Evolutionary conservation across 2,113 vertebrate species (phyloP).

Genomic region (Sylvia atricapilla): DNA sequence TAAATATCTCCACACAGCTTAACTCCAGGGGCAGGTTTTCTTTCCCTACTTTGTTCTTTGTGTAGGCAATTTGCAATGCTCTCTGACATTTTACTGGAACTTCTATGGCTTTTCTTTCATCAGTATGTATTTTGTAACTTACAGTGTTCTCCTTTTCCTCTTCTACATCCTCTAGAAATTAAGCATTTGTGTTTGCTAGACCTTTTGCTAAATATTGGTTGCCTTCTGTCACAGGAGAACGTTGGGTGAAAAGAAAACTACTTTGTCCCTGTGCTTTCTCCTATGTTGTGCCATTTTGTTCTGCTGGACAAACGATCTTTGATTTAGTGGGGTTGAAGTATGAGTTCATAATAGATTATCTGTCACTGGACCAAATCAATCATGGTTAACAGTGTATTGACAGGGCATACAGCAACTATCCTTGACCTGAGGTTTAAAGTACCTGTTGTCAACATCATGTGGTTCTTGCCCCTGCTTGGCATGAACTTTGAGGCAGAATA

Average conservation of each 20-base stretch:
- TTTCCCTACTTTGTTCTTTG: not conserved
- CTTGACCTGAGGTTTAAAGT: constrained; percentile 66
- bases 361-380: constrained; percentile 53
- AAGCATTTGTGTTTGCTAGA: not conserved
- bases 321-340: constrained; percentile 53
- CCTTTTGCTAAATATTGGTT: not conserved
- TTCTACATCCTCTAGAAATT: not conserved
- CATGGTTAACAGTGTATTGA: constrained; percentile 57
- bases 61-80: not conserved
- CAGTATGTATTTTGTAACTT: not conserved
- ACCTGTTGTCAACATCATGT: constrained; percentile 15
- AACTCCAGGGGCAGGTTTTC: not conserved
- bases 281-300: constrained; percentile 31
- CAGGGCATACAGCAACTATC: constrained; percentile 55
- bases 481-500: not conserved
- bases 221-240: not conserved
- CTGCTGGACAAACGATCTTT: constrained; percentile 39
- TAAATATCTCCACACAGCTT: not conserved
- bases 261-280: constrained; percentile 21
- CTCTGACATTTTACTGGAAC: not conserved
- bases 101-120: not conserved
- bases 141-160: not conserved
- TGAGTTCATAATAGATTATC: constrained; percentile 60
- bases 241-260: not conserved
- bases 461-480: not conserved